These are phyloP conservation scores for Entosphenus tridentatus DNA, from an alignment of 2,113 vertebrate genomes.

Conservation along the genomic window DNA sequence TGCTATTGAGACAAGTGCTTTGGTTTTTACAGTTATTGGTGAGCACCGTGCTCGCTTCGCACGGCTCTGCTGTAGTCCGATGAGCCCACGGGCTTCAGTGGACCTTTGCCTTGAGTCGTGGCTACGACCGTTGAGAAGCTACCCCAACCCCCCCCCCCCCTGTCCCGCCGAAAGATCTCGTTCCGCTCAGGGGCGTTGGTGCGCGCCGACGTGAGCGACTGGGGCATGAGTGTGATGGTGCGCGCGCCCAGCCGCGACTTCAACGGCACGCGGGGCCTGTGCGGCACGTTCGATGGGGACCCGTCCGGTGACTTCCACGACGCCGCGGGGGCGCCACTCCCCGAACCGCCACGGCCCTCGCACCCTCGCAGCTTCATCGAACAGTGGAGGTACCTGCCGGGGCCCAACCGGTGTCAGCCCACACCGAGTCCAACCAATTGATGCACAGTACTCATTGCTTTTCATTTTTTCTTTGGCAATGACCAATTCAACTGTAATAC, in stretches of 20 bases:
- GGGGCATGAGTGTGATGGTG: slow-evolving; percentile 33
- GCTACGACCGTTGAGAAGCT: no score
- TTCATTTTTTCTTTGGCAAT: slow-evolving; percentile 12
- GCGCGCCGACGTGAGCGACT: slow-evolving; percentile 21
- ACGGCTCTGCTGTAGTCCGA: no score
- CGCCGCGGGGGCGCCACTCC: slow-evolving; percentile 11
- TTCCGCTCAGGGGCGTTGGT: slow-evolving; percentile 39
- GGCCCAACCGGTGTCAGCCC: no score
- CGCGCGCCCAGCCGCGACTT: slow-evolving; percentile 25
- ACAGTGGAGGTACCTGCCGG: slow-evolving; percentile 23
- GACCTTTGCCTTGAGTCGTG: no score
- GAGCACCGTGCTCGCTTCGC: no score
- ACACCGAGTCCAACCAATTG: slow-evolving; percentile 10
- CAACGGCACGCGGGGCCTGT: slow-evolving; percentile 26
- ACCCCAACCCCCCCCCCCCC: no score
- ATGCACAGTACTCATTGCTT: slow-evolving; percentile 16
- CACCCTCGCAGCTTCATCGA: slow-evolving; percentile 24
- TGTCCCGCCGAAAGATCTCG: slow-evolving; percentile 18
- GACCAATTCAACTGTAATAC: no score
- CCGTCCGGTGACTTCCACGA: slow-evolving; percentile 27
- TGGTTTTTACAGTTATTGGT: no score
- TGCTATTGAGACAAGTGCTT: no score
- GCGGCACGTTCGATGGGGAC: slow-evolving; percentile 29
- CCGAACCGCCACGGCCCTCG: slow-evolving; percentile 9
- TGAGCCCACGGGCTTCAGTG: no score